Conservation (phyloP, 2,113 vertebrate species). For the Urocitellus parryii region DNA sequence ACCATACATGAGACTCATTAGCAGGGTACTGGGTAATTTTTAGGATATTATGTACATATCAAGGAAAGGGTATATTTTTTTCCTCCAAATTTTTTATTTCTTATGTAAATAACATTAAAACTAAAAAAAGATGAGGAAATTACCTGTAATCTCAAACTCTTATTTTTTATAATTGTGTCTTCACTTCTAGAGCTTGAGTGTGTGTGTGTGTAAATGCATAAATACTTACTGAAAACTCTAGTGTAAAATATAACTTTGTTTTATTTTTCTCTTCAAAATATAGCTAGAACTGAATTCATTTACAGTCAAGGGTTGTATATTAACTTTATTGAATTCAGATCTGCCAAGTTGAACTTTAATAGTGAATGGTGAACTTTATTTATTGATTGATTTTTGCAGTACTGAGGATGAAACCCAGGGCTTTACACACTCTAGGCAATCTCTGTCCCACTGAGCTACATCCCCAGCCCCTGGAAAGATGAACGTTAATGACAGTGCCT, state of each 20-base stretch:
- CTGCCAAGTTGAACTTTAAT: background rate
- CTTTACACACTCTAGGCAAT: background rate
- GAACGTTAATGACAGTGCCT: background rate
- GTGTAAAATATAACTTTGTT: background rate
- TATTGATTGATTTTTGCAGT: background rate
- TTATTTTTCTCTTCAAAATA: slow-evolving; percentile 3
- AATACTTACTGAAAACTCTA: background rate
- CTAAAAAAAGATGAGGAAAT: background rate
- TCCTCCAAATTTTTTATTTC: slow-evolving; percentile 34
- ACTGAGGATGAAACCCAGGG: background rate
- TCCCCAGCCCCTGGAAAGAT: no score
- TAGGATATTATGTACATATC: background rate
- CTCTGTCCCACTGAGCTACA: background rate
- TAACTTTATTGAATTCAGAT: background rate
- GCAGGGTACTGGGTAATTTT: background rate
- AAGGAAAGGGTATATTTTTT: slow-evolving; percentile 4
- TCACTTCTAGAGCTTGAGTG: background rate
- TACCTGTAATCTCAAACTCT: background rate
- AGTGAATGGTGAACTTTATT: background rate
- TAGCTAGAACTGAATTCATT: background rate
- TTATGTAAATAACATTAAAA: slow-evolving; percentile 47
- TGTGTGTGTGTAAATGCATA: background rate
- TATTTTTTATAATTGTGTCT: background rate
- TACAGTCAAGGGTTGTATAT: background rate
- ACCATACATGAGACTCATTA: background rate